Evolutionary conservation across 2,797 vertebrate species (phyloP), one percentile per base, ranked within the genome.

Genomic region (Siniperca obscura): DNA sequence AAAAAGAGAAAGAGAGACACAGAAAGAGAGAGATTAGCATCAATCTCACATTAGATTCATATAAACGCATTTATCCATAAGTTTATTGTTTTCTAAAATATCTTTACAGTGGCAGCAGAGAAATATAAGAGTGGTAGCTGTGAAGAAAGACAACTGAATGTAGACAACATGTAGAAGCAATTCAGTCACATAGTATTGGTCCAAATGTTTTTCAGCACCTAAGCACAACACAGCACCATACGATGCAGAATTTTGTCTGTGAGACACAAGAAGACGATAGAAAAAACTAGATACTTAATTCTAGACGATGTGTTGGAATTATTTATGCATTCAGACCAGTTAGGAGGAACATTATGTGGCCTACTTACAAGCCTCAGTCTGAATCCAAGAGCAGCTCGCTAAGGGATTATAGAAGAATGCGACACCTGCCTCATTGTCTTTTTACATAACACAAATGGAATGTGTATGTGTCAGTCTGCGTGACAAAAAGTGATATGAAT

Each of bases 391-490:
- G 76, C 72, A 85, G 69, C 76, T 80, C 74, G 34, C 65, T 57
- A 2, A 70, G 76, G 83, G 90, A 93, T 95, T 94, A 96, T 38
- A 82, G 86, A 92, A 92, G 84, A 92, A 91, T 84, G 81, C 75
- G 80, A 92, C 92, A 91, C 87, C 86, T 82, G 87, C 82, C 78
- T 88, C 81, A 81, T 66, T 90, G 86, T 82, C 81, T 83, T 87
- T 89, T 94, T 94, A 93, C 76, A 86, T 87, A 91, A 94, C 82
- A 60, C 19, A 19, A 59, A 27, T 16, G n/a, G 65, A 87, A 76
- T 2, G 66, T 70, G 66, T 27, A 22, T 57, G 38, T 52, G 60
- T 65, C 52, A 44, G 22, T 36, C 69, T 30, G 22, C 56, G 25
- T 72, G 62, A 80, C 17, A 57, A 30, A 67, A 66, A 70, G 30